A percentile compares a stretch with the other conserved stretches of the same genome.
phyloP scores from a whole-genome alignment of 2,113 vertebrate genomes.

The Toxotes jaculatrix region DNA sequence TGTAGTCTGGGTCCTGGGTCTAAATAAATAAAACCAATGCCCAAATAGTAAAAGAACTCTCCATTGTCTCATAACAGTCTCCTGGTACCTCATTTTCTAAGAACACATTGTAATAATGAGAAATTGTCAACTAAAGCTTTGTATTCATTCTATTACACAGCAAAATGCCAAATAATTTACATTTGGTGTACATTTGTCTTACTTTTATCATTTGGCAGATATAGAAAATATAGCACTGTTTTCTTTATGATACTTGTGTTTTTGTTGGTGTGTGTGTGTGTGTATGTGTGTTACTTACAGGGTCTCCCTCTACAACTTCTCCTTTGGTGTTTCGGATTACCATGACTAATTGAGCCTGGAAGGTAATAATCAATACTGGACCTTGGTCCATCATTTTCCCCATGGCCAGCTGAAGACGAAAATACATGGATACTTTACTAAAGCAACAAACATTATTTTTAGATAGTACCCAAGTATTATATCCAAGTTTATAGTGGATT shows the following conservation, averaged over 20 bases:
- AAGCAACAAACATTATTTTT: not conserved
- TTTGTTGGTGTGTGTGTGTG: not conserved
- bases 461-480: not conserved
- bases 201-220: not conserved
- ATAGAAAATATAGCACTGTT: not conserved
- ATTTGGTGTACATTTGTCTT: not conserved
- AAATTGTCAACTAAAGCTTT: not conserved
- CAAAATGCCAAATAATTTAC: not conserved
- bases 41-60: not conserved
- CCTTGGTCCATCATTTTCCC: conserved; percentile 99
- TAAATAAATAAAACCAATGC: conserved; percentile 20
- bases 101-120: not conserved
- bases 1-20: not conserved
- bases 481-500: not conserved
- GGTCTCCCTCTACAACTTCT: conserved; percentile 94
- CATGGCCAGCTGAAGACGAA: conserved; percentile 89
- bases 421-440: not conserved
- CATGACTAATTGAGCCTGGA: conserved; percentile 96
- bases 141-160: not conserved
- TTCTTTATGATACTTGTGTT: not conserved
- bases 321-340: conserved; percentile 90
- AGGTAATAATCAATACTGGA: conserved; percentile 96
- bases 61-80: conserved; percentile 9
- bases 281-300: conserved; percentile 85
- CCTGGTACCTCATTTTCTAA: conserved; percentile 11